These are phyloP conservation scores for Bufo gargarizans DNA, from an alignment of 2,113 vertebrate species.

Conservation along the genomic window DNA sequence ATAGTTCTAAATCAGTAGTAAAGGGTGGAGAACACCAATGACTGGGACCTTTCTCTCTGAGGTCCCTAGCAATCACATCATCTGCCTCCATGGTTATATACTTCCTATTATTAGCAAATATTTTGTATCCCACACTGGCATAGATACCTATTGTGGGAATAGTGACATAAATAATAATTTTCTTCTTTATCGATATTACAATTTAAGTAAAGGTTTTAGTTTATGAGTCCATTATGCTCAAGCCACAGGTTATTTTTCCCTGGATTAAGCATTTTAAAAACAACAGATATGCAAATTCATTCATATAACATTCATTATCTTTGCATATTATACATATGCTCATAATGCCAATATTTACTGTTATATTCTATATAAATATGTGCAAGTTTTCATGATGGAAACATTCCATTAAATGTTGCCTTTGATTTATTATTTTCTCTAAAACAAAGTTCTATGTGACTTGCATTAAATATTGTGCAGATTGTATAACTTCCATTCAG, in stretches of 20 bases:
- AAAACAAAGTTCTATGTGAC: constrained; percentile 61
- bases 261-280: neutral
- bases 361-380: neutral
- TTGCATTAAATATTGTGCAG: constrained; percentile 64
- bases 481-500: constrained; percentile 68
- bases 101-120: neutral
- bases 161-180: neutral
- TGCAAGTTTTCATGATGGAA: constrained; percentile 20
- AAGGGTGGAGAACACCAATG: neutral
- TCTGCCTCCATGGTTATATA: neutral
- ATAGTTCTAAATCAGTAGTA: neutral
- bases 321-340: constrained; percentile 34
- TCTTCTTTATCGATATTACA: neutral
- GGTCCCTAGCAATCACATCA: neutral
- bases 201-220: neutral
- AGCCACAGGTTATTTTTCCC: constrained; percentile 17
- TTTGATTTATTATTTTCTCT: neutral
- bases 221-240: constrained; percentile 9
- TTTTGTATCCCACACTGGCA: neutral
- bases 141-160: neutral
- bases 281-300: neutral
- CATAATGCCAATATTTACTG: constrained; percentile 5
- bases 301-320: neutral
- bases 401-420: constrained; percentile 1
- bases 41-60: neutral